Conservation (phyloP, 2,797 vertebrate genomes). For the Spatula versicolor region DNA sequence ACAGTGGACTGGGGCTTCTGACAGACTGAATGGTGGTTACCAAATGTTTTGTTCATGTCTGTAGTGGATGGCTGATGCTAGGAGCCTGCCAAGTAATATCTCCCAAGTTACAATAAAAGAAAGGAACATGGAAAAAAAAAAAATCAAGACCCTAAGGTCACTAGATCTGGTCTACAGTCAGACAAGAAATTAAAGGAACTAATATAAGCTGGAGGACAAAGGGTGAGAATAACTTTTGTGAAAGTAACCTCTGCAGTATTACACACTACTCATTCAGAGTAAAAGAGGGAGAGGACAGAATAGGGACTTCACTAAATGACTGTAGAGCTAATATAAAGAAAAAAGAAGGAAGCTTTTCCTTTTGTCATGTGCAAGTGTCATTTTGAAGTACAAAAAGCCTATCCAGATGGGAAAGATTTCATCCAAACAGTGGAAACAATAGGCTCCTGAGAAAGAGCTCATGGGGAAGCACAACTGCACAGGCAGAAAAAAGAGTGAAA, state of each 20-base stretch:
- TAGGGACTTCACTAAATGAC: not conserved
- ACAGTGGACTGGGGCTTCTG: not conserved
- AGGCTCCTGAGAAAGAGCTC: constrained; percentile 15
- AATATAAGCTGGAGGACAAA: constrained; percentile 13
- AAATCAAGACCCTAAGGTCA: not conserved
- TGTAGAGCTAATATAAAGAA: not conserved
- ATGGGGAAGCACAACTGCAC: not conserved
- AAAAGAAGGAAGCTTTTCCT: constrained; percentile 16
- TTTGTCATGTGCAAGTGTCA: not conserved
- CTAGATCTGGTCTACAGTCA: not conserved
- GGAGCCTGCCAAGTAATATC: not conserved
- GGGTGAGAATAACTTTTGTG: not conserved
- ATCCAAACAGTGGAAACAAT: constrained; percentile 28
- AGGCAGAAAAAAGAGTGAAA: not conserved
- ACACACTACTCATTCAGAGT: not conserved
- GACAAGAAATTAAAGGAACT: constrained; percentile 16
- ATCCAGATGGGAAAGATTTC: not conserved
- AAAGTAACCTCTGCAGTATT: not conserved
- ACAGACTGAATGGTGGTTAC: not conserved
- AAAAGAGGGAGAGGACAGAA: not conserved
- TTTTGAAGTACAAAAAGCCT: not conserved
- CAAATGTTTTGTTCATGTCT: not conserved
- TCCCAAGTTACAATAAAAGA: not conserved
- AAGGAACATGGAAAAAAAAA: not conserved
- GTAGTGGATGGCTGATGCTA: not conserved